These are phyloP conservation scores for Ivindomyrus marchei DNA, from an alignment of 2,113 vertebrate species.

Conservation along the genomic window DNA sequence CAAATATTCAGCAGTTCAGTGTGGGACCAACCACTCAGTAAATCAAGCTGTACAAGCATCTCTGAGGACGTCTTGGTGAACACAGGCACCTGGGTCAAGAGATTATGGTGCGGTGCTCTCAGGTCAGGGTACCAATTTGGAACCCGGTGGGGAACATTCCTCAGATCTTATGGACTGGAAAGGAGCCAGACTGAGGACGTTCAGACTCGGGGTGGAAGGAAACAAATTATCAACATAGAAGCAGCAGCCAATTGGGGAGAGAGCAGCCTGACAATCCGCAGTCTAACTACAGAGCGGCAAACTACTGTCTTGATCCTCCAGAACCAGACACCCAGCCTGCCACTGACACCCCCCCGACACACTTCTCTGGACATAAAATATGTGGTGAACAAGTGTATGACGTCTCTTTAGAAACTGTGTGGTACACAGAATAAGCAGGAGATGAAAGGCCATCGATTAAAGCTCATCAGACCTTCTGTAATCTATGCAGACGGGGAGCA, in stretches of 20 bases:
- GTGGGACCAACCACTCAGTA: background rate
- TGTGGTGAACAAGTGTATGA: background rate
- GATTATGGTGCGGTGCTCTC: background rate
- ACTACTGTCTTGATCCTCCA: conserved; percentile 33
- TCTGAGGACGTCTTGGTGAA: background rate
- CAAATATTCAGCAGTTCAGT: background rate
- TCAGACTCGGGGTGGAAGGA: background rate
- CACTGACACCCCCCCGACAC: background rate
- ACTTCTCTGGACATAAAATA: background rate
- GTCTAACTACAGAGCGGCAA: conserved; percentile 30
- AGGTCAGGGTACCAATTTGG: background rate
- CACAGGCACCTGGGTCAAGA: background rate
- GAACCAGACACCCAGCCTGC: conserved; percentile 33
- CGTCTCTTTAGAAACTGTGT: background rate
- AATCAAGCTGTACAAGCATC: background rate
- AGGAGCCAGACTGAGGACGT: background rate
- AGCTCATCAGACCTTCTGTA: background rate
- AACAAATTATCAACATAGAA: background rate
- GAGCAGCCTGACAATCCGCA: conserved; percentile 37
- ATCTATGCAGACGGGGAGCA: background rate
- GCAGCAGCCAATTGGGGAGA: background rate
- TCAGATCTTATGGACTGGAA: background rate
- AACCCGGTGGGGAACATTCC: background rate
- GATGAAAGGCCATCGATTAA: background rate
- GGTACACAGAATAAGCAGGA: background rate